Base-by-base conservation (phyloP, 64 coral and sea anemone genomes). In the Exaiptasia diaphana region DNA sequence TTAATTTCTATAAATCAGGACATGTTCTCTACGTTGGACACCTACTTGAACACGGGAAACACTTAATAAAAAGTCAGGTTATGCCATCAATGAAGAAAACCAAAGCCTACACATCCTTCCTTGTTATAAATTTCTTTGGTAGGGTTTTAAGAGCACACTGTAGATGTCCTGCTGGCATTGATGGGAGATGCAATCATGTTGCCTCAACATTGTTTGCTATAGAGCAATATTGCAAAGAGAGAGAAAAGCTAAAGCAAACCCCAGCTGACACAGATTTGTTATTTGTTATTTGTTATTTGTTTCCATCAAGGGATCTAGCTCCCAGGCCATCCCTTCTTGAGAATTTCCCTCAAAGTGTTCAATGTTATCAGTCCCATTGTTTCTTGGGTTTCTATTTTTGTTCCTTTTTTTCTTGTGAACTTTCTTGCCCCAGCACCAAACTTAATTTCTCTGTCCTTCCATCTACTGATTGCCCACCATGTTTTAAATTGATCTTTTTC, bases 61-160 rank as follows among this genome's bases (percentile, higher is more conserved):
- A 41, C 17, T 86, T 31, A 33, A 32, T 86, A 12, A 74, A 86
- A 21, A 75, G 70, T 22, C 50, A 86, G 63, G 54, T 86, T 6
- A 60, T 76, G 20, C 71, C 71, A 3, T 86, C 83, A 33, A 65
- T 86, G 83, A 86, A 76, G 53, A 74, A 75, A 33, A 20, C 53
- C 8, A 27, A n/a, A 23, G 38, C 50, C 9, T 79, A 42, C 4
- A 79, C n/a, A 32, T 61, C 52, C 22, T 62, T 17, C 25, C 2
- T 49, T 10, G 75, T 61, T 13, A 13, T 79, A 29, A 60, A 5
- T 22, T 31, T 43, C 15, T 33, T 23, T 48, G 62, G 60, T 14
- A 67, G 18, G 10, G 41, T 82, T 20, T 20, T 68, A 32, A 82
- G 41, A 53, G 60, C 80, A 49, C 45, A 54, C 17, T 83, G 80